Percentiles rank a stretch among this genome's conserved stretches.
These are phyloP conservation scores for Styela clava DNA, from an alignment of 23 tunicate species.

Conservation along the genomic window DNA sequence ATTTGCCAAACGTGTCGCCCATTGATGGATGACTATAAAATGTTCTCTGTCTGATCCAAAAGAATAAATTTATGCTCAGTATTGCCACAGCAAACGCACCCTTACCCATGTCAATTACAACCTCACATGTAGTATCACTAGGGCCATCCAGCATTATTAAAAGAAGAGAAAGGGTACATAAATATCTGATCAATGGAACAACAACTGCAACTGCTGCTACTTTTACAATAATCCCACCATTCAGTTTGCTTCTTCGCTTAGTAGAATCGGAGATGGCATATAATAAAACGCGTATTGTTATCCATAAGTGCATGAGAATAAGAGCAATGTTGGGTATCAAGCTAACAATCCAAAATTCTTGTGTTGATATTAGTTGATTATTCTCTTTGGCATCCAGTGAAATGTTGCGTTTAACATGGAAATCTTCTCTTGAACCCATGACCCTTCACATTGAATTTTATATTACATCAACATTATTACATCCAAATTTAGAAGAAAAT, in stretches of 20 bases:
- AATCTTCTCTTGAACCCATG: too few species aligned
- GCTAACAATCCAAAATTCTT: neutral
- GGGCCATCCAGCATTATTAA: neutral
- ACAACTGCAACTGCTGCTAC: neutral
- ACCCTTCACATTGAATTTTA: too few species aligned
- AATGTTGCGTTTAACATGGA: too few species aligned
- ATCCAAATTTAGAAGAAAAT: too few species aligned
- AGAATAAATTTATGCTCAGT: neutral
- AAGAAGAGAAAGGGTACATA: neutral
- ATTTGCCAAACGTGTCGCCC: slow-evolving; percentile 13
- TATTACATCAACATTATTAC: too few species aligned
- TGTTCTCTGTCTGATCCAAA: slow-evolving; percentile 19
- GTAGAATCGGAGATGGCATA: neutral
- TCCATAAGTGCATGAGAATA: slow-evolving; percentile 6
- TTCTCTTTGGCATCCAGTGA: neutral
- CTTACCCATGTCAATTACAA: slow-evolving; percentile 11
- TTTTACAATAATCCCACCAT: slow-evolving; percentile 2
- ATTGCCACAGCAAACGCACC: slow-evolving; percentile 1
- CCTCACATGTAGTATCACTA: neutral
- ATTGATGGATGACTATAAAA: slow-evolving; percentile 20
- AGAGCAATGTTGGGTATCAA: neutral
- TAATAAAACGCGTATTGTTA: neutral
- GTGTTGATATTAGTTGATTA: neutral
- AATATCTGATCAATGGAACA: slow-evolving; percentile 9
- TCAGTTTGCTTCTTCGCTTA: slow-evolving; percentile 4